These are phyloP conservation scores for Jaculus jaculus DNA, from an alignment of 2,113 vertebrate genomes.

Conservation along the genomic window DNA sequence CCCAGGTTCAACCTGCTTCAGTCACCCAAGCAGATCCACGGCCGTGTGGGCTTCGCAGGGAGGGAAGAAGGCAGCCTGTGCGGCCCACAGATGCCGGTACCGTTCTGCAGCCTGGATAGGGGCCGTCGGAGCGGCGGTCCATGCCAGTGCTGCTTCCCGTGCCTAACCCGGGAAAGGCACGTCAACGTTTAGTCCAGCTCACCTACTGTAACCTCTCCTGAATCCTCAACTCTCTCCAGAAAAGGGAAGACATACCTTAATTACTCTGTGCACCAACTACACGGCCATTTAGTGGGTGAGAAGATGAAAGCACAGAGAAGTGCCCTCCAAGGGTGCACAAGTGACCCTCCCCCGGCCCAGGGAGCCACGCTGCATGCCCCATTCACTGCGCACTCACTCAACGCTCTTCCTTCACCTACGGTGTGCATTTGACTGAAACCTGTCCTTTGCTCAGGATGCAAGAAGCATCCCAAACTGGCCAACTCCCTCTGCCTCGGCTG, in stretches of 20 bases:
- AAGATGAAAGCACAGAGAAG: neutral
- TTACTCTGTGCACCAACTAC: neutral
- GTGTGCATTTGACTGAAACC: neutral
- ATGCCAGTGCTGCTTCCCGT: neutral
- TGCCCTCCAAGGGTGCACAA: neutral
- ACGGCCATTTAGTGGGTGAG: neutral
- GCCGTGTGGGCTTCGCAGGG: slow-evolving; percentile 1
- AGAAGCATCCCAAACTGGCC: neutral
- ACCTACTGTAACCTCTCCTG: neutral
- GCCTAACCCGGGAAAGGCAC: slow-evolving; percentile 3
- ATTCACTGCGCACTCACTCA: neutral
- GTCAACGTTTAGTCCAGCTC: neutral
- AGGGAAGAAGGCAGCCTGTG: neutral
- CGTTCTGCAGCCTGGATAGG: neutral
- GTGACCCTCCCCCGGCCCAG: neutral
- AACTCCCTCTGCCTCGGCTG: neutral
- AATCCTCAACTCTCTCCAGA: neutral
- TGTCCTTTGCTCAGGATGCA: neutral
- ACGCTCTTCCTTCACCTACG: neutral
- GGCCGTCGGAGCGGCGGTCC: neutral
- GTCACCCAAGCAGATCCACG: neutral
- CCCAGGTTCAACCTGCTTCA: neutral
- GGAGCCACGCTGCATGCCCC: neutral
- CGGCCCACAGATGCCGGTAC: neutral
- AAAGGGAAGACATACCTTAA: neutral